Evolutionary conservation across 2,113 vertebrate genomes (phyloP), one percentile per base, ranked within the genome.

Genomic region (Centrocercus urophasianus): DNA sequence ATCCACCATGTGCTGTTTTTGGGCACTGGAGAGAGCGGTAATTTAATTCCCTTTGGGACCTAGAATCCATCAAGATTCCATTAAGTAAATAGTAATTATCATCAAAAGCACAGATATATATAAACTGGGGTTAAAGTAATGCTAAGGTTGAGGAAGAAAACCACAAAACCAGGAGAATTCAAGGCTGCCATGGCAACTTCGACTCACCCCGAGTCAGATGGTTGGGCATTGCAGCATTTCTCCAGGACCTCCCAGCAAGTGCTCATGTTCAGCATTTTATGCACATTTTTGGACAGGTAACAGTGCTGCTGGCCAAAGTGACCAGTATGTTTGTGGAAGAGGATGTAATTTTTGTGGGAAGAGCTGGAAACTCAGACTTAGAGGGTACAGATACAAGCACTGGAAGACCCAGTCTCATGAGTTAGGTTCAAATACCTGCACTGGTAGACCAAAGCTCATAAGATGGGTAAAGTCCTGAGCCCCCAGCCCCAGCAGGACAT

Each of bases 161-260:
- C 54, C 60, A 59, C 6, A 4, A 90, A 83, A 94, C 27, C 48
- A 66, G 16, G 13, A 64, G 48, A 61, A 88, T 54, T 73, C 57
- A 61, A 73, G 59, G 60, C 52, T 94, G 59, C 48, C 67, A 43
- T 48, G 63, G 72, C 64, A 94, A 79, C 54, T 19, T 43, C 52
- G 43, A 60, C 52, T 86, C 52, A 38, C 0, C 0, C 43, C 1
- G 0, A 10, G 10, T 38, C 38, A 38, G 0, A 0, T 40, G 17
- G 28, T 10, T 67, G 74, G 63, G 21, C 20, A 12, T 18, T 27
- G 47, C 43, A 59, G 45, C 20, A 13, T 24, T 69, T 67, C 71
- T 20, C 34, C 1, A 2, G 47, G 66, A 93, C 34, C 16, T 91
- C 75, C 59, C 75, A 75, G 45, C 13, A 83, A 85, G 32, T 13